Evolutionary conservation across 92 coral and sea anemone species (phyloP), one percentile per base, ranked within the genome.

Genomic region (Palythoa heliodiscus): DNA sequence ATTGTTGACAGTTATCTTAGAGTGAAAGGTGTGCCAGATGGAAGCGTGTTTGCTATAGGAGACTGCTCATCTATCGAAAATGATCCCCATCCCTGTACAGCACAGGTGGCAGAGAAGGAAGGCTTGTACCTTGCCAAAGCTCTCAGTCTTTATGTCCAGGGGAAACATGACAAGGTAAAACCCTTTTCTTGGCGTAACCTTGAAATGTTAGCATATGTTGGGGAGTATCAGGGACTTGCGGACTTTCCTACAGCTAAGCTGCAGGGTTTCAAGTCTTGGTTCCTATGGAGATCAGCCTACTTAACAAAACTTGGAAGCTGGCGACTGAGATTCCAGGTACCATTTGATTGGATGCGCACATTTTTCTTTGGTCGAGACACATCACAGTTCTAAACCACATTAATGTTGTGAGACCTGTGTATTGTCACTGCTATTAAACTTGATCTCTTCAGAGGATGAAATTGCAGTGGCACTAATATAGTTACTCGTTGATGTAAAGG

Each of bases 311-410:
- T 96, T 12, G 99, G 99, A 2, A 96, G 93, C 63, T 96, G 98
- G 98, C 83, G 99, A 73, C 88, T 89, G 52, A 86, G 99, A 73
- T 93, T 96, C 52, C 99, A 96, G 90, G 99, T 96, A 5, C 99
- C 99, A 4, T 96, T 92, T 91, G 99, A 96, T 74, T 96, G 99
- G 99, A 88, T 93, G 83, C 92, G 99, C 58, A 92, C 99, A 48
- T 94, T 96, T 64, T 82, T 96, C 57, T 96, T 95, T 90, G 99
- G 99, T 40, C 89, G 99, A 52, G 99, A 96, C 74, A 88, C 95
- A 35, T 96, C 99, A 23, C 98, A 96, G 47, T 96, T 96, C 78
- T 96, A 90, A 63, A 4, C 13, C 7, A 19, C 22, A 7, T 20
- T 11, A 3, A 48, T 52, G 55, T 52, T 52, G 55, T 29, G 35